Conservation (phyloP, 2,797 vertebrate species). For the Diglossa cyanea region DNA sequence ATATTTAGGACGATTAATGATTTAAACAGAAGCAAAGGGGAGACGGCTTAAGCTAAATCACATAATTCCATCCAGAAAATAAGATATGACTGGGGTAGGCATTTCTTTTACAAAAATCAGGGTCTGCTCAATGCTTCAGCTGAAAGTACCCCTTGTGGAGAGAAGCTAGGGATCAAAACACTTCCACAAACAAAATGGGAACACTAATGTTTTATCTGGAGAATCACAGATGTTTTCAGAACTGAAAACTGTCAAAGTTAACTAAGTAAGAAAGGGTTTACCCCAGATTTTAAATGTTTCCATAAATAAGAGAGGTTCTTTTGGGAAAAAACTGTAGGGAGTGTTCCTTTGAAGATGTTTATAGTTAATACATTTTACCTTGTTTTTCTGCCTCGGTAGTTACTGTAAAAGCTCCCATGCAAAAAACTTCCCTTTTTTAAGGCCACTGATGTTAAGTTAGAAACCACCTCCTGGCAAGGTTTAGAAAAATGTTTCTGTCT, state of each 20-base stretch:
- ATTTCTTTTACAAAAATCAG: not conserved
- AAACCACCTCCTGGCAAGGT: not conserved
- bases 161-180: not conserved
- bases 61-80: not conserved
- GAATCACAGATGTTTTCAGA: not conserved
- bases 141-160: not conserved
- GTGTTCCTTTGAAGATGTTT: not conserved
- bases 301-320: not conserved
- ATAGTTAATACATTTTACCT: not conserved
- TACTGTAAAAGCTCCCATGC: not conserved
- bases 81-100: not conserved
- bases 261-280: not conserved
- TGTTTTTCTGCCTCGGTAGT: not conserved
- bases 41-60: not conserved
- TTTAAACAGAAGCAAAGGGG: not conserved
- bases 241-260: not conserved
- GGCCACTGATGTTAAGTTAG: not conserved
- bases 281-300: conserved; percentile 2
- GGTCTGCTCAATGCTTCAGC: not conserved
- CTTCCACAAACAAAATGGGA: not conserved
- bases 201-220: not conserved
- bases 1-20: not conserved
- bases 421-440: not conserved
- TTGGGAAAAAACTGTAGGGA: not conserved
- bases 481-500: not conserved